A percentile compares a stretch with the other conserved stretches of the same genome.
Conservation (phyloP, 2,888 invertebrate species). For the Girardia tigrina region DNA sequence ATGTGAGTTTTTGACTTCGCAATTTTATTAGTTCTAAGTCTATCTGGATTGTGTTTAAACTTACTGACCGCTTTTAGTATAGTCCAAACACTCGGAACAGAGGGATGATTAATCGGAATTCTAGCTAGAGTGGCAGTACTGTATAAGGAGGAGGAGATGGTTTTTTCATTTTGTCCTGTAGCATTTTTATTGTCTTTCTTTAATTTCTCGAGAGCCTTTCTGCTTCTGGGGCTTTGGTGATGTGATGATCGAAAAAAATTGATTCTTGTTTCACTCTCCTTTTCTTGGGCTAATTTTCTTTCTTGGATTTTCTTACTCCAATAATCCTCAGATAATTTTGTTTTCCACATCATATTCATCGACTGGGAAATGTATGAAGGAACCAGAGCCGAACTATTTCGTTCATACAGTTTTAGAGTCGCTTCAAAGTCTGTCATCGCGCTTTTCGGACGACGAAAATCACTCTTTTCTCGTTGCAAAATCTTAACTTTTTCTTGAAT, state of each 20-base stretch:
- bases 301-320: not conserved
- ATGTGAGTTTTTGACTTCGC: constrained; percentile 4
- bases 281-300: constrained; percentile 1
- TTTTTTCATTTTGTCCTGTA: not conserved
- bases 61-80: not conserved
- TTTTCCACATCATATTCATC: constrained; percentile 9
- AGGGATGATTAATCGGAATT: not conserved
- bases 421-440: not conserved
- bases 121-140: not conserved
- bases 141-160: not conserved
- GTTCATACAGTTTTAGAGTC: not conserved
- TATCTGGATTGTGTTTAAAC: not conserved
- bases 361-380: not conserved
- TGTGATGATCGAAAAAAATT: not conserved
- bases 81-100: not conserved
- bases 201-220: not conserved
- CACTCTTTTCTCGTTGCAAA: not conserved
- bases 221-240: not conserved
- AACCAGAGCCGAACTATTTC: not conserved
- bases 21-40: not conserved
- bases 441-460: not conserved
- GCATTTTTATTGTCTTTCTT: not conserved
- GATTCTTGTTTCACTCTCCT: not conserved
- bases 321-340: not conserved
- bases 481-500: not conserved